phyloP scores from a whole-genome alignment of 2,888 invertebrate genomes.

The Andricus quercusramuli region DNA sequence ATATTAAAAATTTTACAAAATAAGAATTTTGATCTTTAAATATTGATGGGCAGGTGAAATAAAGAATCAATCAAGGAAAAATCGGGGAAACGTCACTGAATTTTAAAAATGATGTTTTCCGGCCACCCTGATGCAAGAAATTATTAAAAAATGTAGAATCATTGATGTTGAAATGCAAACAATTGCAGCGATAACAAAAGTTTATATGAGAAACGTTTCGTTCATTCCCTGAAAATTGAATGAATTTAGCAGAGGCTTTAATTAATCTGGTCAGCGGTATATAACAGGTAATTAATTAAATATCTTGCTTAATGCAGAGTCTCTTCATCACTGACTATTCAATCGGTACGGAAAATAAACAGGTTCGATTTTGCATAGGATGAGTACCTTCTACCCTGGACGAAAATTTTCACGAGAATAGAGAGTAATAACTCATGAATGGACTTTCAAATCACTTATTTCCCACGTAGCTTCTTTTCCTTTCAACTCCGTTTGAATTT shows the following conservation, averaged over 20 bases:
- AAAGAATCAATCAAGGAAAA: too few relatives aligned
- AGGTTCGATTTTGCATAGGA: background rate
- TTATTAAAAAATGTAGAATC: background rate
- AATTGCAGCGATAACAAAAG: background rate
- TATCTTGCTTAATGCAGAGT: background rate
- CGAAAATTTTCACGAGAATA: background rate
- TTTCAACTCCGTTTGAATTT: slow-evolving; percentile 71
- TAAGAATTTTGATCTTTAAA: too few relatives aligned
- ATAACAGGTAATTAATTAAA: background rate
- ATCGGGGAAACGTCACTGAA: too few relatives aligned
- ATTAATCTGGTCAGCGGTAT: background rate
- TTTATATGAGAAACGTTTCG: background rate
- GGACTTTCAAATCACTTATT: slow-evolving; percentile 42
- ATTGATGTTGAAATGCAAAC: background rate
- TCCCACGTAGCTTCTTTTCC: slow-evolving; percentile 48
- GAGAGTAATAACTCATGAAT: slow-evolving; percentile 11
- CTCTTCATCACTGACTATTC: background rate
- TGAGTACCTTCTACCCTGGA: background rate
- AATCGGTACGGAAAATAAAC: background rate
- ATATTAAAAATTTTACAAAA: too few relatives aligned
- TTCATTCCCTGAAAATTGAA: background rate
- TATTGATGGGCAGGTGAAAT: too few relatives aligned
- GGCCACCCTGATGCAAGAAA: background rate
- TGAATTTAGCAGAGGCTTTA: background rate
- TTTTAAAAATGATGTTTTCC: too few relatives aligned